Conservation (phyloP, 2,797 vertebrate genomes). For the Cyclopterus lumpus region DNA sequence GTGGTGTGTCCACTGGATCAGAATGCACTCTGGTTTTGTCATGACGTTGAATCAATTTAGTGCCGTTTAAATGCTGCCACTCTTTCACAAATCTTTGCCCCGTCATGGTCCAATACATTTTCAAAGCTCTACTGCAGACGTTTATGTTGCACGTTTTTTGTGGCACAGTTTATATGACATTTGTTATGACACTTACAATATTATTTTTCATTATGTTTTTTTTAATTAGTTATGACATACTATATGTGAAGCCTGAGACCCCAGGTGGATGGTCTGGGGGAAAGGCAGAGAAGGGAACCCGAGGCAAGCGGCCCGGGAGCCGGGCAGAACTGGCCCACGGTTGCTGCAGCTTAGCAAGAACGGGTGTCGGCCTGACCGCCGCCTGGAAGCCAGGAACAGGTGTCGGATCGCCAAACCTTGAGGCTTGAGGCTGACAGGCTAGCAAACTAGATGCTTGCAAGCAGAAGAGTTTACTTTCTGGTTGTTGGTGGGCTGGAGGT, state of each 20-base stretch:
- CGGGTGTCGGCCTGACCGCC: too few species aligned
- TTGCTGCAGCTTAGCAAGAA: background rate
- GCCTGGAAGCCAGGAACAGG: too few species aligned
- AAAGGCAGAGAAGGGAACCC: too few species aligned
- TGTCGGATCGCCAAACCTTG: too few species aligned
- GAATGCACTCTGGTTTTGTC: background rate
- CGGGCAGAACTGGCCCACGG: background rate
- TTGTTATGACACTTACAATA: background rate
- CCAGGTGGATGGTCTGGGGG: background rate
- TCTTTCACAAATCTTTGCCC: background rate
- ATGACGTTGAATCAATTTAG: background rate
- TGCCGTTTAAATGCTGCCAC: background rate
- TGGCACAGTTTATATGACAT: background rate
- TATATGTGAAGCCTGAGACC: background rate
- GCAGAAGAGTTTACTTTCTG: too few species aligned
- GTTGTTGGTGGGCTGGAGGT: too few species aligned
- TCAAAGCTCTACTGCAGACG: background rate
- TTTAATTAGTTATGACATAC: too few species aligned
- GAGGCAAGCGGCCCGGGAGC: background rate
- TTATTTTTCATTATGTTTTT: too few species aligned
- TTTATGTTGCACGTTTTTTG: background rate
- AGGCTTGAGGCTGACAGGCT: too few species aligned
- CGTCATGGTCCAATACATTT: background rate
- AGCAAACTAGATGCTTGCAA: too few species aligned
- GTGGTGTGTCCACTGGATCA: background rate